Evolutionary conservation across 1,140 invertebrate genomes (phyloP), one percentile per base, ranked within the genome.

Genomic region (Chymomyza costata): DNA sequence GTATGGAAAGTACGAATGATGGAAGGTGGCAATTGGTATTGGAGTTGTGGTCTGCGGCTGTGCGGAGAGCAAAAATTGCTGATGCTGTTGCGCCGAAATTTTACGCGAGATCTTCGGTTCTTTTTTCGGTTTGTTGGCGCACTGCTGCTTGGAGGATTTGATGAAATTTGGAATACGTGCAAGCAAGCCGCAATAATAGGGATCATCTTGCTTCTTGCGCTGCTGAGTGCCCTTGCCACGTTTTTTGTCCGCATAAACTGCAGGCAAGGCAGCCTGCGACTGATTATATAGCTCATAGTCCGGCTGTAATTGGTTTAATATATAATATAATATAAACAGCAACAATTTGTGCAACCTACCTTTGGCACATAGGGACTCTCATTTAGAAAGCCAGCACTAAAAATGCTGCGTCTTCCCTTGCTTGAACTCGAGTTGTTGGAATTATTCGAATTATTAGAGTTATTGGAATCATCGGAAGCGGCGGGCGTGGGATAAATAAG

Each of bases 121-220:
- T 49, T 83, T 84, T 37, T 82, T 82, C 31, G 66, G 52, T 50
- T 80, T 80, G 34, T 52, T 73, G 50, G 68, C 53, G 47, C 58
- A 63, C 28, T 57, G 58, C 49, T 83, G 82, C 44, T 82, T 74
- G 16, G 71, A 70, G 10, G 82, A 74, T 64, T 85, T 85, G n/a
- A 92, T 92, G 65, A 94, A 95, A 84, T 95, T 95, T 34, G 93
- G 93, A 45, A 95, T 93, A 48, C 93, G 88, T 17, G 93, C 93
- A 71, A 91, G 86, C 32, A 95, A 86, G 10, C 93, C 93, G 71
- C 92, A 94, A 69, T 95, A 95, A 84, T 95, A 94, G 3, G 93
- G 93, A 85, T 95, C 93, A 78, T 94, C 93, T 49, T 85, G 83
- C 41, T 85, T 93, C 30, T 85, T 85, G 11, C 82, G 78, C 48